Evolutionary conservation across 2,888 invertebrate species (phyloP).

Genomic region (Caenorhabditis sp.): DNA sequence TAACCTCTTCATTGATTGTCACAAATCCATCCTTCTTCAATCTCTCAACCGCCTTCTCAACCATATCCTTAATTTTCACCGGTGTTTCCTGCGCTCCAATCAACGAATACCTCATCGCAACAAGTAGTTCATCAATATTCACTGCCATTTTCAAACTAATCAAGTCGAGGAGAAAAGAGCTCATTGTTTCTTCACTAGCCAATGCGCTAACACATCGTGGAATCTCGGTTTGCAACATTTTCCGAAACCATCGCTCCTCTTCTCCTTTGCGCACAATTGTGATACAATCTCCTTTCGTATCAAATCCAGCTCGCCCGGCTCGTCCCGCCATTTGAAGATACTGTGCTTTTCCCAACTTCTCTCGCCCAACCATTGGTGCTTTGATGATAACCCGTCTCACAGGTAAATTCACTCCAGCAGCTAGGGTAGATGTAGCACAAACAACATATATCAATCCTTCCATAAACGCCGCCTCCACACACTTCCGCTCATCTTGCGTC

Average conservation of each 20-base stretch:
- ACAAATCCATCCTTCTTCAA: constrained; percentile 40
- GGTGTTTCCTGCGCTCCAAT: constrained; percentile 40
- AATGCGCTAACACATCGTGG: constrained; percentile 52
- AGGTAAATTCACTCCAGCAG: constrained; percentile 79
- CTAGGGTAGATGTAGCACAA: constrained; percentile 93
- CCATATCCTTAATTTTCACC: constrained; percentile 21
- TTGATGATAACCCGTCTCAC: constrained; percentile 84
- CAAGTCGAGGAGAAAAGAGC: constrained; percentile 56
- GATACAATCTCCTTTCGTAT: constrained; percentile 85
- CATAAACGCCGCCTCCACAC: constrained; percentile 79
- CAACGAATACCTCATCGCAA: constrained; percentile 39
- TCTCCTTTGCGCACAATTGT: constrained; percentile 78
- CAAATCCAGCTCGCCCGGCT: constrained; percentile 89
- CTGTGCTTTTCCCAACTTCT: constrained; percentile 80
- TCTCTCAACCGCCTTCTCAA: constrained; percentile 10
- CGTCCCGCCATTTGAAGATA: constrained; percentile 96
- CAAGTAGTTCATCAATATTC: constrained; percentile 40
- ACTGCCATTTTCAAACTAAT: constrained; percentile 53
- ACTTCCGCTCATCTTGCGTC: constrained; percentile 84
- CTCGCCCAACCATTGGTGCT: constrained; percentile 83
- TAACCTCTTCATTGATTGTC: constrained; percentile 5
- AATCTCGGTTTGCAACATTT: constrained; percentile 54
- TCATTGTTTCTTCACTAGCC: constrained; percentile 32
- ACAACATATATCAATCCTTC: constrained; percentile 85
- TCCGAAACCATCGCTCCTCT: constrained; percentile 73